Percentiles rank a stretch among this genome's conserved stretches.
phyloP scores from a whole-genome alignment of 2,113 vertebrate genomes.

The Neopipo cinnamomea region DNA sequence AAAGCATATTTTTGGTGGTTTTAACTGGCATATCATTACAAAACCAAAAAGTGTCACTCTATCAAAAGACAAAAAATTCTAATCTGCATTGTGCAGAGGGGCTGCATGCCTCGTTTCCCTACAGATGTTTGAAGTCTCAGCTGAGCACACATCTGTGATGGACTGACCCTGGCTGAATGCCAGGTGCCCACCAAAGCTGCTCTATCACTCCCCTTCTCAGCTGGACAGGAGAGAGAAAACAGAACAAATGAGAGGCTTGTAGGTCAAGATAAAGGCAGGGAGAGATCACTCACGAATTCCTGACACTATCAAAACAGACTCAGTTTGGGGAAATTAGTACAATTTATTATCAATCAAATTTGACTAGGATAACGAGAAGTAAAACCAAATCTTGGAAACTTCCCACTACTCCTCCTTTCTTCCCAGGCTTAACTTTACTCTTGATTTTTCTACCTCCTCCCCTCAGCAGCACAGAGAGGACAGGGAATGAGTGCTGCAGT shows the following conservation, averaged over 20 bases:
- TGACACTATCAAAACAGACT: not conserved
- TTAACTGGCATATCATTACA: not conserved
- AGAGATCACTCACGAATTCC: not conserved
- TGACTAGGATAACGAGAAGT: not conserved
- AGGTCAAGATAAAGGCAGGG: not conserved
- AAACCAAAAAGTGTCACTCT: not conserved
- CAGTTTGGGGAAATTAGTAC: too few relatives aligned
- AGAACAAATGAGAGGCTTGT: not conserved
- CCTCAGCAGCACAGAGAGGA: not conserved
- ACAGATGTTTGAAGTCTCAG: not conserved
- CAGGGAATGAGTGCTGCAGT: not conserved
- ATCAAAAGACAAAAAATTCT: not conserved
- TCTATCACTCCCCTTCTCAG: not conserved
- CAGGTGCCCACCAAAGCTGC: not conserved
- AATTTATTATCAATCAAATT: not conserved
- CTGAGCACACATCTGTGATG: not conserved
- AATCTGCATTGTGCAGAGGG: fast-evolving
- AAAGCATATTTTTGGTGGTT: not conserved
- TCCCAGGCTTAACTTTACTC: not conserved
- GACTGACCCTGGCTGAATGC: not conserved
- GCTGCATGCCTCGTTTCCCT: not conserved
- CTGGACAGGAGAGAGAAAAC: not conserved
- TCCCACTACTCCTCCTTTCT: not conserved
- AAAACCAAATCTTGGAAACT: not conserved
- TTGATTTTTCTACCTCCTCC: not conserved